These are phyloP conservation scores for Pollenia amentaria DNA, from an alignment of 2,888 invertebrate genomes.

Conservation along the genomic window DNA sequence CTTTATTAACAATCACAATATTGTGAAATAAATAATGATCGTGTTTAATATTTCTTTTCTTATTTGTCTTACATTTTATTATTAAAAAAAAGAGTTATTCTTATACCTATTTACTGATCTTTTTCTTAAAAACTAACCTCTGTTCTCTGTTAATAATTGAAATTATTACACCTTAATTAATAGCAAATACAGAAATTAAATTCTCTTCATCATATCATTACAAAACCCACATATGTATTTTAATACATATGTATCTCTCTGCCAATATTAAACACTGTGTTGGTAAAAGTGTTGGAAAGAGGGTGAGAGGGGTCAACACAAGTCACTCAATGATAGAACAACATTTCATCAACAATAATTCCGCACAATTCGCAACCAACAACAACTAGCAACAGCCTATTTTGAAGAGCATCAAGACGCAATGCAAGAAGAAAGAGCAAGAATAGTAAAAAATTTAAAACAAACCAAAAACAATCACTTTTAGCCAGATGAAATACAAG, in stretches of 20 bases:
- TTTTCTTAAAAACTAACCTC: neutral
- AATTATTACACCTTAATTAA: conserved; percentile 13
- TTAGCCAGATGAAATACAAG: conserved; percentile 27
- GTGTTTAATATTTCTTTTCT: conserved; percentile 28
- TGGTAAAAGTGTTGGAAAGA: neutral
- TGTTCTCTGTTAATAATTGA: neutral
- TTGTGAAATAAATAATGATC: conserved; percentile 66
- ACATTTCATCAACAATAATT: conserved; percentile 65
- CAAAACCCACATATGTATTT: neutral
- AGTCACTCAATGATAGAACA: conserved; percentile 52
- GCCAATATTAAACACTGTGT: neutral
- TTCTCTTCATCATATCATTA: neutral
- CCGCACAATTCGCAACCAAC: conserved; percentile 12
- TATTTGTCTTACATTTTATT: neutral
- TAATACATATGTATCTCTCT: neutral
- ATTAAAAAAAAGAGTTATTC: neutral
- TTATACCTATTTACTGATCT: neutral
- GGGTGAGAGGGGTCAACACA: neutral
- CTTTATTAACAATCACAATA: conserved; percentile 47
- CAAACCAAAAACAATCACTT: conserved; percentile 43
- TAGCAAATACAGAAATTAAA: conserved; percentile 3
- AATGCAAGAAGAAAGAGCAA: neutral
- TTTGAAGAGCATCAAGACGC: neutral
- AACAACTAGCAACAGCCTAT: conserved; percentile 17
- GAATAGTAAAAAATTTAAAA: neutral